These are phyloP conservation scores for Epicauta chinensis DNA, from an alignment of 1,140 invertebrate genomes.

Conservation along the genomic window DNA sequence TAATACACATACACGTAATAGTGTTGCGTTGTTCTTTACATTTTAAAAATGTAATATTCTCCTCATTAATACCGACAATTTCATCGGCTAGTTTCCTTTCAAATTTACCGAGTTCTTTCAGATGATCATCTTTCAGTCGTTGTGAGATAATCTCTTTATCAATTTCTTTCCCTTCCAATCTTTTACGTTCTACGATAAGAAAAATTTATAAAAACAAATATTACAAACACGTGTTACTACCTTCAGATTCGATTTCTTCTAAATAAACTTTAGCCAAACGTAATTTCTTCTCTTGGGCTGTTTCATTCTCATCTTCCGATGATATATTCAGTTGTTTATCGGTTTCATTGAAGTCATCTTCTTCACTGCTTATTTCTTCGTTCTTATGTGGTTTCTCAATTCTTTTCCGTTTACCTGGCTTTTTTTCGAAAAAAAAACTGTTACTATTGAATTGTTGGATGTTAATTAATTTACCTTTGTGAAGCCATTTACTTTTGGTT, in stretches of 20 bases:
- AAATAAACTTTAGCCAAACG: constrained; percentile 84
- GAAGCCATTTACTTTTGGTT: no score
- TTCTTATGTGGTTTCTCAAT: constrained; percentile 32
- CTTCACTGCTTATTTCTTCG: constrained; percentile 44
- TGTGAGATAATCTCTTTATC: constrained; percentile 62
- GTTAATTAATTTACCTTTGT: no score
- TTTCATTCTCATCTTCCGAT: constrained; percentile 70
- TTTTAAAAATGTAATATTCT: constrained; percentile 49
- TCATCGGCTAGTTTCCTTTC: constrained; percentile 64
- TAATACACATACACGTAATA: constrained; percentile 77
- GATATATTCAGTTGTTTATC: constrained; percentile 43
- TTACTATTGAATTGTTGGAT: no score
- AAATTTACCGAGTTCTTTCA: constrained; percentile 78
- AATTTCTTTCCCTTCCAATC: constrained; percentile 48
- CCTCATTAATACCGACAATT: constrained; percentile 48
- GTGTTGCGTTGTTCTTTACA: constrained; percentile 70
- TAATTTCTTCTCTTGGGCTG: constrained; percentile 83
- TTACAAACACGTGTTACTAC: constrained; percentile 35
- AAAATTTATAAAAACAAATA: constrained; percentile 14
- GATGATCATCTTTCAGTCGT: constrained; percentile 72
- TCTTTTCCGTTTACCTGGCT: constrained; percentile 31
- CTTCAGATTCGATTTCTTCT: constrained; percentile 74
- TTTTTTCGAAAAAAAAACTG: no score
- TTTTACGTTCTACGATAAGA: constrained; percentile 18
- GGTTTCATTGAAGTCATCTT: constrained; percentile 41